Evolutionary conservation across 2,113 vertebrate genomes (phyloP), one percentile per base, ranked within the genome.

Genomic region (Camelus dromedarius): DNA sequence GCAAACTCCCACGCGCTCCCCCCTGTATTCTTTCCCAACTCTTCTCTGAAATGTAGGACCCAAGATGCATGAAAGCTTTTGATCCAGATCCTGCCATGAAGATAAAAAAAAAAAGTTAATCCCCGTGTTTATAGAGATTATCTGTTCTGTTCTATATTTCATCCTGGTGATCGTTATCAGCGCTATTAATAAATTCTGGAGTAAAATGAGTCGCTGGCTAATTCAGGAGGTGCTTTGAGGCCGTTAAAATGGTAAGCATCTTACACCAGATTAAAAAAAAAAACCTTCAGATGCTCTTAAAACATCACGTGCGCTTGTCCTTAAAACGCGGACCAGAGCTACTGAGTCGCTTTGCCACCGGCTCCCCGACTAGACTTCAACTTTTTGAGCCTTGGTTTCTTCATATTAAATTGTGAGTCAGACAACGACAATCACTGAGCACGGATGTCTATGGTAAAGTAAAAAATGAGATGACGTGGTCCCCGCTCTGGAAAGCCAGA

Each of bases 141-240:
- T 96, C 75, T 97, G 97, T 96, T 83, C 96, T 95, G 82, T 85
- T 64, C 94, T 69, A n/a, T 82, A 89, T 95, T 95, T 87, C 14
- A 32, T 20, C 48, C 19, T 52, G 89, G 42, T 93, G 69, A 96
- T 96, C 90, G 77, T 11, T 6, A 12, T 69, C 69, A 1, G 73
- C 48, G 95, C 95, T 97, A 80, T 98, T 96, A 96, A 94, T 98
- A 97, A 87, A 69, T 30, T 52, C 18, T 15, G 85, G 75, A 83
- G 88, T 90, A 30, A 96, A 96, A 86, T 42, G 62, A 97, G 82
- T 50, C 5, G 0, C 50, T n/a, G 62, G 75, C 76, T 97, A 92
- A 96, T 83, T 92, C 15, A 24, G 58, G 69, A 90, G 77, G 70
- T 70, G 60, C 32, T 81, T 89, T 54, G 75, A 91, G 60, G 58